Conservation (phyloP, 1,140 invertebrate species). For the Brachionus calyciflorus region DNA sequence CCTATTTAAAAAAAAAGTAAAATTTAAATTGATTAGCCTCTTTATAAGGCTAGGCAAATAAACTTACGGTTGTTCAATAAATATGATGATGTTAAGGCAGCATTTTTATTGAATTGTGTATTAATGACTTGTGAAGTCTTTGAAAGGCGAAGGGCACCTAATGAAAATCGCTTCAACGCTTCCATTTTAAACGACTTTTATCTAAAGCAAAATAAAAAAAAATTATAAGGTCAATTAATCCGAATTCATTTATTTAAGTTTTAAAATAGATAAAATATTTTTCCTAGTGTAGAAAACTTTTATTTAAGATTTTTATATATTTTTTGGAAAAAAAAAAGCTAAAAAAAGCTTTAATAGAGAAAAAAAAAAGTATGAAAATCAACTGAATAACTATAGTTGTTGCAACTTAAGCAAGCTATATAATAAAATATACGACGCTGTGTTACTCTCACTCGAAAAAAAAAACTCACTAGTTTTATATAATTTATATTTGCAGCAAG, state of each 20-base stretch:
- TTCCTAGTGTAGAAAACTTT: too few relatives aligned
- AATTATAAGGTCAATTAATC: too few relatives aligned
- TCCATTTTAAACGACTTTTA: slow-evolving; percentile 40
- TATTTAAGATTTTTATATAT: too few relatives aligned
- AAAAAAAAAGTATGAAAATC: background rate
- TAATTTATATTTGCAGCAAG: slow-evolving; percentile 18
- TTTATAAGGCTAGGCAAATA: background rate
- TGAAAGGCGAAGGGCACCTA: slow-evolving; percentile 34
- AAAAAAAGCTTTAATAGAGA: background rate
- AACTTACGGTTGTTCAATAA: slow-evolving; percentile 37
- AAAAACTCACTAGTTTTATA: too few relatives aligned
- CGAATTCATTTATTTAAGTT: slow-evolving; percentile 19
- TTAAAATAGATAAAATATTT: background rate
- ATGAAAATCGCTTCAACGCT: slow-evolving; percentile 45
- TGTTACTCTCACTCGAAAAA: background rate
- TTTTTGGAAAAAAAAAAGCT: slow-evolving; percentile 28
- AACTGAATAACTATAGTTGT: slow-evolving; percentile 39
- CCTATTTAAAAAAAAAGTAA: background rate
- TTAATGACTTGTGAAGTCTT: slow-evolving; percentile 28
- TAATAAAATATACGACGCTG: slow-evolving; percentile 43
- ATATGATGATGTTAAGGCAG: slow-evolving; percentile 33
- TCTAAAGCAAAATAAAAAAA: slow-evolving; percentile 1
- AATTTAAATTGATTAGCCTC: background rate
- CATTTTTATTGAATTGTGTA: slow-evolving; percentile 42
- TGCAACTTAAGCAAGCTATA: slow-evolving; percentile 35